Evolutionary conservation across 30 jellyfish, hydroid and myxozoan genomes (phyloP), one percentile per base, ranked within the genome.

Genomic region (Hydra vulgaris): DNA sequence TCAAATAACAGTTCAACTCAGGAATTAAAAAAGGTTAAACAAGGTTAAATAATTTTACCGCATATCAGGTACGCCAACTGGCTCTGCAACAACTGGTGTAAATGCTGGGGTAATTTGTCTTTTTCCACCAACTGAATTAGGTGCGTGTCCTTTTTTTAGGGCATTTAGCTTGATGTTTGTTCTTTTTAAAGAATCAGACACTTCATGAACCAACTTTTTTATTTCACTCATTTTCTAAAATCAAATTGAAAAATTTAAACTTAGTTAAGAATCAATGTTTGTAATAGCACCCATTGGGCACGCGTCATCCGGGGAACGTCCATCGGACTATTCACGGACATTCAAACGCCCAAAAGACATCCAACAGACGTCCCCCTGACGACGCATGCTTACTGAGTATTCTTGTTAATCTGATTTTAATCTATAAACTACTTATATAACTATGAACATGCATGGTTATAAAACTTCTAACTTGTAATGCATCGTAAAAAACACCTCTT

Each of bases 81-180:
- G 98, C 70, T 91, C 98, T 7, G 98, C 87, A 53, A 83, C 94
- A 12, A 91, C 98, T 23, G 98, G 98, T 73, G 98, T 91, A 72
- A 61, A 91, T 12, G 96, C 96, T 67, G 98, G 98, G 4, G 98
- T 86, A 52, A 91, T 91, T 71, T 91, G 98, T 74, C 96, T 74
- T 83, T 87, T 91, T 55, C 80, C 85, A 78, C 85, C 85, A 24
- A 78, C 82, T 20, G 88, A 23, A 15, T 88, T 74, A 7, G 83
- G 92, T 16, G 85, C 81, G n/a, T 80, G 87, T 15, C 23, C 17
- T 40, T 72, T 74, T 82, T 80, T 87, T 87, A 91, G 68, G 15
- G 95, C 87, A 24, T 73, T 76, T 74, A 91, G 68, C 73, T 91
- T 91, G 55, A 74, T 95, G 19, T 88, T 95, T 3, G 98, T 91